These are phyloP conservation scores for Coenonympha glycerion DNA, from an alignment of 2,888 invertebrate genomes.

Conservation along the genomic window DNA sequence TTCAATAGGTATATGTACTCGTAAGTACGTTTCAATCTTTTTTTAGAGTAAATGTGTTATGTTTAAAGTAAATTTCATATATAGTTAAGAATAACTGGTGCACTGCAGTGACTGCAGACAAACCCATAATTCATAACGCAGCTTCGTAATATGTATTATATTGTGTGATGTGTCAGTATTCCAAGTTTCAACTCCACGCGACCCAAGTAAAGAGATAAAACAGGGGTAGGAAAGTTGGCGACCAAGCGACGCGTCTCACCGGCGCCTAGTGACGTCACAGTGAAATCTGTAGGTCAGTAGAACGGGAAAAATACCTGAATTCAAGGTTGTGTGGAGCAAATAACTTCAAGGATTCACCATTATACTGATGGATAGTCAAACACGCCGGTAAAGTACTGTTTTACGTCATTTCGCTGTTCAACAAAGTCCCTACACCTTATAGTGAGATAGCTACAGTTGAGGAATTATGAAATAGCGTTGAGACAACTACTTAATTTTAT, in stretches of 20 bases:
- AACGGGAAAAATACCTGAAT: slow-evolving; percentile 38
- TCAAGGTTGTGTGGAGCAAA: slow-evolving; percentile 42
- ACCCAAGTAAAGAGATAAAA: slow-evolving; percentile 14
- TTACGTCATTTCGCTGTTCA: not conserved
- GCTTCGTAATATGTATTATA: not conserved
- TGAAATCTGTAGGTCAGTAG: slow-evolving; percentile 50
- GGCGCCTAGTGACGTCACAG: slow-evolving; percentile 56
- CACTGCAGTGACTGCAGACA: not conserved
- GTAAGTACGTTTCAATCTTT: too few relatives aligned
- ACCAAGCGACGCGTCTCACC: slow-evolving; percentile 36
- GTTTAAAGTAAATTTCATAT: not conserved
- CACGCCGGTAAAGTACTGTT: not conserved
- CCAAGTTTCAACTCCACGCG: slow-evolving; percentile 6
- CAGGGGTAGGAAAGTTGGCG: slow-evolving; percentile 33
- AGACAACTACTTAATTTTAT: too few relatives aligned
- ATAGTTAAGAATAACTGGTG: not conserved
- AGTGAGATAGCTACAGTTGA: not conserved
- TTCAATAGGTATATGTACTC: too few relatives aligned
- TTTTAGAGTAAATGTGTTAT: too few relatives aligned
- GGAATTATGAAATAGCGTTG: not conserved
- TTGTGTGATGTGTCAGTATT: slow-evolving; percentile 3
- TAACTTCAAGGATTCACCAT: slow-evolving; percentile 17
- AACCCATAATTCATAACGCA: not conserved
- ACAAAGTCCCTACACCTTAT: not conserved
- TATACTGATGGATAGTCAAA: slow-evolving; percentile 12